These are phyloP conservation scores for Meteorus cinctellus DNA, from an alignment of 2,888 invertebrate species.

Conservation along the genomic window DNA sequence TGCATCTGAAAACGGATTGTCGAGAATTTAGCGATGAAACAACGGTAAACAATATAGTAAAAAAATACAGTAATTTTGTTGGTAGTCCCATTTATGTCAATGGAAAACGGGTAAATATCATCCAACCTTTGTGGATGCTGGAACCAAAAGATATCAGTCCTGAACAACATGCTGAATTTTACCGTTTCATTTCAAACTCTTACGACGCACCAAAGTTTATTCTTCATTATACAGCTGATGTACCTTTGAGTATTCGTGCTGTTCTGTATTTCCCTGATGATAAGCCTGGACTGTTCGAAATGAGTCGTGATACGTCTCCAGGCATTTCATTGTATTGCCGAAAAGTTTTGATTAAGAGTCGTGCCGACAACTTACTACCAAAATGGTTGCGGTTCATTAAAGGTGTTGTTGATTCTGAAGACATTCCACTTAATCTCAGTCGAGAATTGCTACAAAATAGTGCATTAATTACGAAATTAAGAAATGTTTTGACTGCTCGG, in stretches of 20 bases:
- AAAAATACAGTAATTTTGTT: constrained; percentile 98
- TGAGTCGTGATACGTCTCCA: constrained; percentile 88
- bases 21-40: constrained; percentile 93
- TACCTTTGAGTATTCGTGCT: constrained; percentile 91
- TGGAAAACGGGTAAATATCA: constrained; percentile 89
- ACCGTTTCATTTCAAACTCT: constrained; percentile 89
- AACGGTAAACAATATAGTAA: constrained; percentile 87
- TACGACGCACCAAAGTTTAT: constrained; percentile 92
- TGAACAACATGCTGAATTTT: constrained; percentile 94
- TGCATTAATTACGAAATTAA: constrained; percentile 88
- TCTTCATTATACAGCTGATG: constrained; percentile 94
- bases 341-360: constrained; percentile 93
- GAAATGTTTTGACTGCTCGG: constrained; percentile 87
- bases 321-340: constrained; percentile 94
- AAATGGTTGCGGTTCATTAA: constrained; percentile 97
- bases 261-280: constrained; percentile 95
- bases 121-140: constrained; percentile 93
- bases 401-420: constrained; percentile 99
- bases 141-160: constrained; percentile 90
- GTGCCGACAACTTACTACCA: constrained; percentile 91
- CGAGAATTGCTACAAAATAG: constrained; percentile 97
- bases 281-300: constrained; percentile 92
- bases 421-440: constrained; percentile 97
- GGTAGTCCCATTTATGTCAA: constrained; percentile 94
- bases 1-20: constrained; percentile 90